Conservation (phyloP, 1,140 invertebrate genomes). For the Scaptomyza montana region DNA sequence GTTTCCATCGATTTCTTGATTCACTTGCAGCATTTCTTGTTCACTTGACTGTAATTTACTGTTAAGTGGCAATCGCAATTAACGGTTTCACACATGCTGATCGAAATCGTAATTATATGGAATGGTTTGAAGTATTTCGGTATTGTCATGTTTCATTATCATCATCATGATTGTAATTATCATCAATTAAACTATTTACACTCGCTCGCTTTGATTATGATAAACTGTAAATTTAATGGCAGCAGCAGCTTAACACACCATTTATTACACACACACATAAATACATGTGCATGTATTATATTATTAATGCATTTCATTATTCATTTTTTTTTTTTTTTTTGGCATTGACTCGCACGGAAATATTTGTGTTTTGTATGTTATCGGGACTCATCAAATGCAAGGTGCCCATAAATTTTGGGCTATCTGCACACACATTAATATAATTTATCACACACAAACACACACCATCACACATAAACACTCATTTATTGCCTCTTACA, state of each 20-base stretch:
- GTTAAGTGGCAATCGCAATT: constrained; percentile 3
- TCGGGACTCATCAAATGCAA: constrained; percentile 47
- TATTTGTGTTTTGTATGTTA: constrained; percentile 32
- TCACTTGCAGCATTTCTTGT: too few relatives aligned
- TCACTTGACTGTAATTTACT: background rate
- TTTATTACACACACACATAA: constrained; percentile 31
- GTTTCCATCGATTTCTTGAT: background rate
- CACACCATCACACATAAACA: constrained; percentile 28
- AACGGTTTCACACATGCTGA: constrained; percentile 27
- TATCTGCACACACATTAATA: constrained; percentile 75
- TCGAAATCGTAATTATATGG: constrained; percentile 11
- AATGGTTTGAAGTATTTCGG: background rate
- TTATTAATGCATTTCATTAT: constrained; percentile 62
- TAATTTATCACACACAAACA: constrained; percentile 56
- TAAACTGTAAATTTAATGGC: constrained; percentile 54
- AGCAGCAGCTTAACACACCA: constrained; percentile 32
- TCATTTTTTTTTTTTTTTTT: constrained; percentile 29
- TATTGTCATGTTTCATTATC: constrained; percentile 23
- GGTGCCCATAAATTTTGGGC: constrained; percentile 59
- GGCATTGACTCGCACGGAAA: constrained; percentile 47
- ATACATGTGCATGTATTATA: constrained; percentile 5
- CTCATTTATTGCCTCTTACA: constrained; percentile 46
- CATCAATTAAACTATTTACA: constrained; percentile 65
- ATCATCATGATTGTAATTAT: constrained; percentile 40
- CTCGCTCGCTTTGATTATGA: constrained; percentile 48